phyloP scores from a whole-genome alignment of 1,140 invertebrate genomes.

The Thalassaphorura encarpata region DNA sequence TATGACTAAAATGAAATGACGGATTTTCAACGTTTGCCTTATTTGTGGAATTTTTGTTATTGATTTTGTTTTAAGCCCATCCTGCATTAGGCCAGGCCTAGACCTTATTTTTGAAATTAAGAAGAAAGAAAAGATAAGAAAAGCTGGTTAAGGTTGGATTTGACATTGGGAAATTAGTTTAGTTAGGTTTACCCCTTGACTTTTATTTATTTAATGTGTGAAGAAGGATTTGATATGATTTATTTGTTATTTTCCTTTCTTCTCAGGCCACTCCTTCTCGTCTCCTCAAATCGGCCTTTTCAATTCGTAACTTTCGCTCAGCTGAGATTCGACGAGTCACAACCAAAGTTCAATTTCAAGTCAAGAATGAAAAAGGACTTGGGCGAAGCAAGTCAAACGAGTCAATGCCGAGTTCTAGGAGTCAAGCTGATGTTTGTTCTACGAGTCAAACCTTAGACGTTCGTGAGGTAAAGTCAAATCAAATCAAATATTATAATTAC shows the following conservation, averaged over 20 bases:
- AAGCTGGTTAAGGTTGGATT: too few relatives aligned
- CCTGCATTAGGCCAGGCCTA: too few relatives aligned
- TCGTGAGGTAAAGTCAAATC: conserved; percentile 1
- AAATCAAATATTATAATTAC: neutral
- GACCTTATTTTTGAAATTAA: too few relatives aligned
- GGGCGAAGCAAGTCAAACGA: neutral
- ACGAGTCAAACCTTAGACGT: conserved; percentile 1
- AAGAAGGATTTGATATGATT: neutral
- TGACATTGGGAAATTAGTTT: too few relatives aligned
- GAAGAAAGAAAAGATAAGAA: too few relatives aligned
- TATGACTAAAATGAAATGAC: too few relatives aligned
- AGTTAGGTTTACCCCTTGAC: too few relatives aligned
- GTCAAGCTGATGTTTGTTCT: neutral
- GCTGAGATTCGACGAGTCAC: conserved; percentile 84
- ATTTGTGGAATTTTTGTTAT: too few relatives aligned
- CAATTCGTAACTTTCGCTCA: conserved; percentile 79
- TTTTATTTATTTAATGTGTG: neutral
- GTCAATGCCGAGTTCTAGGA: neutral
- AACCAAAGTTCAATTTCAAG: conserved; percentile 49
- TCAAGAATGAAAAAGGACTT: neutral
- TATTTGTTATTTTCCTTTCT: conserved; percentile 10
- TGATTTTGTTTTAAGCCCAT: too few relatives aligned
- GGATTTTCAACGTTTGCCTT: too few relatives aligned
- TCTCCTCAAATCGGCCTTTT: conserved; percentile 77
- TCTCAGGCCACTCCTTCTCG: conserved; percentile 63